These are phyloP conservation scores for Corapipo altera DNA, from an alignment of 2,113 vertebrate genomes.

Conservation along the genomic window DNA sequence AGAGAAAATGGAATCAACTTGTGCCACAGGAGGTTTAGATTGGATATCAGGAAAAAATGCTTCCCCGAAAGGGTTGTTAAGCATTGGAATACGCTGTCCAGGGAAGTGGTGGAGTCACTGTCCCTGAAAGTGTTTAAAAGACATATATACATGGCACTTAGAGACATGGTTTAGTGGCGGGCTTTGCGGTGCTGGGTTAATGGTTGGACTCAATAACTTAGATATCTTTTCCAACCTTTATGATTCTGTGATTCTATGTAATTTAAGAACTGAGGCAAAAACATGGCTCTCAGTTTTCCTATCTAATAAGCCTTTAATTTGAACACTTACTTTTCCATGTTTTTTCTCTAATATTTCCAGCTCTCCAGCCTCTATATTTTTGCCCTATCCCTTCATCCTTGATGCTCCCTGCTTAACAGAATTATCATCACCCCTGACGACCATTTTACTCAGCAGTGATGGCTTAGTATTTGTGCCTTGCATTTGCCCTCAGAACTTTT, in stretches of 20 bases:
- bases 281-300: background rate
- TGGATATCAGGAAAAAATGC: background rate
- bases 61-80: background rate
- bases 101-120: background rate
- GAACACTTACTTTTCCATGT: background rate
- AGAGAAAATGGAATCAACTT: background rate
- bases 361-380: background rate
- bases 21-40: background rate
- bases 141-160: accelerated
- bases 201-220: background rate
- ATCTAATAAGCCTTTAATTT: background rate
- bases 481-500: slow-evolving; percentile 37
- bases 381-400: background rate
- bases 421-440: background rate
- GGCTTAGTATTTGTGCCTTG: background rate
- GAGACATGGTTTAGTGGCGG: accelerated
- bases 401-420: background rate
- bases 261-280: background rate
- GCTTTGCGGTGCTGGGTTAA: background rate
- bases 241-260: background rate
- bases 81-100: background rate
- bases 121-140: background rate
- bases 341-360: background rate
- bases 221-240: background rate
- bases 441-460: background rate